A percentile compares a stretch with the other conserved stretches of the same genome.
These are phyloP conservation scores for Rhinolophus ferrumequinum DNA, from an alignment of 2,113 vertebrate species.

Conservation along the genomic window DNA sequence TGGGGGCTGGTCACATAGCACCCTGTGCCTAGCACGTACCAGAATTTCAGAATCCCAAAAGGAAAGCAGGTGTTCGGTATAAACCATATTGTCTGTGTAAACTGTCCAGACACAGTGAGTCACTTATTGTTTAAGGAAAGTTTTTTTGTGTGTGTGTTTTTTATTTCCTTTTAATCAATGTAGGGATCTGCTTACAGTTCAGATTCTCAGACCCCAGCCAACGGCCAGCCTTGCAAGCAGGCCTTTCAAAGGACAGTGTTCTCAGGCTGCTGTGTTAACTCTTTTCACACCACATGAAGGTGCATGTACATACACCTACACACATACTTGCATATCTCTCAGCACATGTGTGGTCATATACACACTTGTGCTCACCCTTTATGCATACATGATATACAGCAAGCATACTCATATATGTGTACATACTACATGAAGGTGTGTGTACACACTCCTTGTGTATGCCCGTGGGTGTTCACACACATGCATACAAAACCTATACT, in stretches of 20 bases:
- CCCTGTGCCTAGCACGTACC: background rate
- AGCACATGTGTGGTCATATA: too few species aligned
- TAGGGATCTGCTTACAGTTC: background rate
- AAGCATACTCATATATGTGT: background rate
- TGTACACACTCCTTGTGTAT: background rate
- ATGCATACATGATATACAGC: background rate
- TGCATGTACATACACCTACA: background rate
- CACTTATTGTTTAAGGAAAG: background rate
- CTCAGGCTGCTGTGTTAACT: background rate
- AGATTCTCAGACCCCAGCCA: background rate
- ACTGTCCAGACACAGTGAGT: background rate
- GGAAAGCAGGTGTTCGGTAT: background rate
- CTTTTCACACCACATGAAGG: background rate
- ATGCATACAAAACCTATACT: background rate
- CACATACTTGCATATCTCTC: background rate
- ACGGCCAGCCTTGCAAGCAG: too few species aligned
- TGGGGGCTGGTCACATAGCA: background rate
- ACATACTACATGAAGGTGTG: background rate
- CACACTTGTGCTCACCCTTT: background rate
- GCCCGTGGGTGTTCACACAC: background rate
- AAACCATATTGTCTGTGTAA: background rate
- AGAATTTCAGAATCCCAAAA: background rate
- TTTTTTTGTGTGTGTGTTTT: too few species aligned
- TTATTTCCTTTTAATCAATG: background rate
- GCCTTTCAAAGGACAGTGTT: background rate